These are phyloP conservation scores for Sigmodon hispidus DNA, from an alignment of 2,113 vertebrate species.

Conservation along the genomic window DNA sequence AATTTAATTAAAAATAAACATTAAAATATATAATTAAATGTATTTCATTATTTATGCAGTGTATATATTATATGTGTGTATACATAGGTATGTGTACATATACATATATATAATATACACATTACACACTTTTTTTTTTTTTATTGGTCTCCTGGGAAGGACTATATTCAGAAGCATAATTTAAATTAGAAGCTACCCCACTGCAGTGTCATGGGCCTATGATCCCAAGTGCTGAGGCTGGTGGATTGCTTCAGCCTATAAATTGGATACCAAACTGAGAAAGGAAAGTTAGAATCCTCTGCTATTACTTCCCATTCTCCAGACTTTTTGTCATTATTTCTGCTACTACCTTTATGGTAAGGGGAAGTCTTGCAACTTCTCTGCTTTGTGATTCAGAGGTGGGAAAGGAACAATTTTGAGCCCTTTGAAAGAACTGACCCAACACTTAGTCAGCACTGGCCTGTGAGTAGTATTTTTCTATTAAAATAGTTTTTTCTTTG, in stretches of 20 bases:
- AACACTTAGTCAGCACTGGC: not conserved
- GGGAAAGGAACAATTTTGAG: not conserved
- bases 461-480: not conserved
- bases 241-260: too few species aligned
- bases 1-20: not conserved
- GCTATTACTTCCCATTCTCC: not conserved
- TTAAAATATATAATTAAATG: not conserved
- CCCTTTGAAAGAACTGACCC: not conserved
- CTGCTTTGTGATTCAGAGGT: not conserved
- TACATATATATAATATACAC: not conserved
- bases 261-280: not conserved
- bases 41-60: not conserved
- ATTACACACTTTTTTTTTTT: too few species aligned
- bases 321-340: not conserved
- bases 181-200: not conserved
- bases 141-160: conserved; percentile 20
- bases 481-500: not conserved
- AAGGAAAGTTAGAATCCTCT: not conserved
- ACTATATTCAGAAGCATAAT: not conserved
- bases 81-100: not conserved
- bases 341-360: not conserved
- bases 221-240: not conserved
- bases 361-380: not conserved
- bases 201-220: not conserved
- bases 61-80: not conserved